These are phyloP conservation scores for Drosophila dives DNA, from an alignment of 2,888 invertebrate genomes.

Conservation along the genomic window DNA sequence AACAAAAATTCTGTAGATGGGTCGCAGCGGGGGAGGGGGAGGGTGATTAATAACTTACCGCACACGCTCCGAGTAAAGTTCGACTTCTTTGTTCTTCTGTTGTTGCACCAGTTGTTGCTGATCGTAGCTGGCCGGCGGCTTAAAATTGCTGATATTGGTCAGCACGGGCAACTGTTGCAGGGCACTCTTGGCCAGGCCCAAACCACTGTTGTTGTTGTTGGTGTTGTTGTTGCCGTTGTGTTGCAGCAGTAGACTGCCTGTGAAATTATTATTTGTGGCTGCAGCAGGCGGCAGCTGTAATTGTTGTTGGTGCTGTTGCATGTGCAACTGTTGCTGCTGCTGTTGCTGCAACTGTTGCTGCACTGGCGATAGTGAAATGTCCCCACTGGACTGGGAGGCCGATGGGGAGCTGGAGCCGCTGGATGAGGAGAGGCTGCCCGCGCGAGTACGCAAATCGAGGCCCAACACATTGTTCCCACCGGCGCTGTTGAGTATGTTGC, in stretches of 20 bases:
- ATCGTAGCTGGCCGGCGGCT: constrained; percentile 77
- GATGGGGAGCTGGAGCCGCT: constrained; percentile 93
- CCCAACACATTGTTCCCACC: constrained; percentile 69
- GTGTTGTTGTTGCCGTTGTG: constrained; percentile 37
- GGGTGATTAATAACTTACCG: constrained; percentile 87
- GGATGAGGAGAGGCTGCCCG: constrained; percentile 92
- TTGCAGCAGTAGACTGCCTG: constrained; percentile 45
- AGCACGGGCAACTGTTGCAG: constrained; percentile 56
- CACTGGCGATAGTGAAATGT: constrained; percentile 86
- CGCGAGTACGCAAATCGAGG: constrained; percentile 87
- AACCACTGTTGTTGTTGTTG: constrained; percentile 47
- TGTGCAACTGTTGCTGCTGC: constrained; percentile 28
- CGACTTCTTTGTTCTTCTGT: constrained; percentile 91
- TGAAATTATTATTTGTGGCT: constrained; percentile 32
- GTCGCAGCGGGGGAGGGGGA: not conserved
- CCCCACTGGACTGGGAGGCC: constrained; percentile 89
- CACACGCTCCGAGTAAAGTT: constrained; percentile 91
- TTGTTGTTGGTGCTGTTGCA: constrained; percentile 48
- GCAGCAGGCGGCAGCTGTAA: constrained; percentile 24
- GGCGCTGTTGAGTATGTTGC: constrained; percentile 62
- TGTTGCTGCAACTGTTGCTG: constrained; percentile 65
- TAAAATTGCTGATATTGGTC: constrained; percentile 74
- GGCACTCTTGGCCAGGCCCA: constrained; percentile 61
- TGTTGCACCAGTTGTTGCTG: constrained; percentile 83
- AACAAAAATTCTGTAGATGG: not conserved